Conservation (phyloP, 2,113 vertebrate genomes). For the Callorhinus ursinus region DNA sequence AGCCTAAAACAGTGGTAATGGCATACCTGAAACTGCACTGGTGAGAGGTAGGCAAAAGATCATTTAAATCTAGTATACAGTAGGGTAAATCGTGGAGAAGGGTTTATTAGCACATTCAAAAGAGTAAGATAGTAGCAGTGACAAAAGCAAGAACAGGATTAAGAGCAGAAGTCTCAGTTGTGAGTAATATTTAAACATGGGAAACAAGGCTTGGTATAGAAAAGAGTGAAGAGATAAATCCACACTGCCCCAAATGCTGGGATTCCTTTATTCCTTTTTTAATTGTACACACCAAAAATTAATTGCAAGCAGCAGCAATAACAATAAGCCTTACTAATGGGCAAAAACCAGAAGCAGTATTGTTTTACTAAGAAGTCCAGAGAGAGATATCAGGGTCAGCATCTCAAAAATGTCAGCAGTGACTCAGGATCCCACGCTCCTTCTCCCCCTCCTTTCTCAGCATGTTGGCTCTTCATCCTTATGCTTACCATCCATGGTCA, state of each 20-base stretch:
- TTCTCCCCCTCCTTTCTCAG: background rate
- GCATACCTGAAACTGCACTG: background rate
- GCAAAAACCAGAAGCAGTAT: background rate
- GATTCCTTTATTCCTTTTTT: background rate
- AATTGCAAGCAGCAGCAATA: background rate
- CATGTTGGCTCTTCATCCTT: background rate
- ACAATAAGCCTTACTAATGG: background rate
- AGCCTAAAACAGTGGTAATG: background rate
- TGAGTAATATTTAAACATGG: background rate
- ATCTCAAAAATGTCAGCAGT: background rate
- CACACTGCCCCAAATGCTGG: background rate
- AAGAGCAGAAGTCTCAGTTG: background rate
- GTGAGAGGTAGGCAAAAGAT: background rate
- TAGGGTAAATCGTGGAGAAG: background rate
- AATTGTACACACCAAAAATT: background rate
- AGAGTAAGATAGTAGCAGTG: background rate
- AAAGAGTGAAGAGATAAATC: background rate
- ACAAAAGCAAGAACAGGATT: background rate
- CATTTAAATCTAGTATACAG: background rate
- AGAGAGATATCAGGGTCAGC: background rate
- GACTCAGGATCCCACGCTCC: background rate
- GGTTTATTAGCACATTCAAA: background rate
- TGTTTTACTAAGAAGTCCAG: background rate
- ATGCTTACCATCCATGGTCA: background rate
- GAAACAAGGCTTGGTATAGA: background rate